Percentiles rank a stretch among this genome's conserved stretches.
These are phyloP conservation scores for Protophormia terraenovae DNA, from an alignment of 2,888 invertebrate genomes.

Conservation along the genomic window DNA sequence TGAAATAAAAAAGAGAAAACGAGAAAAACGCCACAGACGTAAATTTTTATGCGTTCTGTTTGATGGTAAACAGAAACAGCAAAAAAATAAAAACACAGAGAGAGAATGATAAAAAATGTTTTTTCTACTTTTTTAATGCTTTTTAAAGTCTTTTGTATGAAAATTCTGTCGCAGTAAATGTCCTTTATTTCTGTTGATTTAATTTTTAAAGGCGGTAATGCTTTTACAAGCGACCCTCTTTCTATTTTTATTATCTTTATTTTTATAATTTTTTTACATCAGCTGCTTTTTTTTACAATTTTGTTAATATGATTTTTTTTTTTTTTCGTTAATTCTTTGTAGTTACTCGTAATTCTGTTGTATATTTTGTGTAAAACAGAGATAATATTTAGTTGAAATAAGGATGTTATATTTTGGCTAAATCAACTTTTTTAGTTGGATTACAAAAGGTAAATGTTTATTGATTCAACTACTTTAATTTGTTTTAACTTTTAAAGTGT, in stretches of 20 bases:
- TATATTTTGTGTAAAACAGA: not conserved
- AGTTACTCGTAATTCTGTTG: too few species aligned
- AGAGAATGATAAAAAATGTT: constrained; percentile 53
- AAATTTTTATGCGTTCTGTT: constrained; percentile 58
- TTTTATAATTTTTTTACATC: not conserved
- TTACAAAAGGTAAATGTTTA: not conserved
- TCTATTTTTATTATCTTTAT: not conserved
- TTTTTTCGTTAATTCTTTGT: not conserved
- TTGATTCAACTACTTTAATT: not conserved
- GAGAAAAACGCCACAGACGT: constrained; percentile 49
- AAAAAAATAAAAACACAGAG: constrained; percentile 11
- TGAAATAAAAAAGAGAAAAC: constrained; percentile 7
- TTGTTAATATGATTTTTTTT: not conserved
- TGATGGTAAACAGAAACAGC: constrained; percentile 35
- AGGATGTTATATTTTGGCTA: not conserved
- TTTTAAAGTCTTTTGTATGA: constrained; percentile 40
- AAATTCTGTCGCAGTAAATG: constrained; percentile 52
- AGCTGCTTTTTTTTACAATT: constrained; percentile 21
- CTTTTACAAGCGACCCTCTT: constrained; percentile 39
- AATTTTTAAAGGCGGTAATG: constrained; percentile 76
- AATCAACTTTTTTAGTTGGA: not conserved
- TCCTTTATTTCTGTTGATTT: constrained; percentile 75
- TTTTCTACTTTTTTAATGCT: constrained; percentile 45
- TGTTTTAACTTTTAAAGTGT: not conserved
- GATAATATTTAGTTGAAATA: not conserved